Evolutionary conservation across 1,140 invertebrate species (phyloP).

Genomic region (Latrodectus geometricus): DNA sequence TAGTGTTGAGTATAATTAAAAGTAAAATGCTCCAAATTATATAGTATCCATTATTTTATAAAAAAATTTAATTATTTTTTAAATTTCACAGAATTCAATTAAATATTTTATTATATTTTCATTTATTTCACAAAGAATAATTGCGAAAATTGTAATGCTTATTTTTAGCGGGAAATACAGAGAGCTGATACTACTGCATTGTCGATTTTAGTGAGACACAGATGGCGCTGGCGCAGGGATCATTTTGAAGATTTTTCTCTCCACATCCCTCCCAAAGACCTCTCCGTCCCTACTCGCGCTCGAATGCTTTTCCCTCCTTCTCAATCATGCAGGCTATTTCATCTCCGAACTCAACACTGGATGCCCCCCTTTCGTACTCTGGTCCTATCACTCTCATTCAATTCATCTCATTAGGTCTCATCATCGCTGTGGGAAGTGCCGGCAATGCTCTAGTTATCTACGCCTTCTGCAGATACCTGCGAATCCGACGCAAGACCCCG

Average conservation of each 20-base stretch:
- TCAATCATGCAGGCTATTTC: conserved; percentile 9
- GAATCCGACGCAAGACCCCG: conserved; percentile 18
- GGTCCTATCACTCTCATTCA: conserved; percentile 27
- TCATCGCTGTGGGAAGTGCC: conserved; percentile 47
- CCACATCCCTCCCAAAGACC: conserved; percentile 25
- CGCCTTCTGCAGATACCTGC: conserved; percentile 38
- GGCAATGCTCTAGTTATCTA: conserved; percentile 50
- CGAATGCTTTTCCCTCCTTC: background rate
- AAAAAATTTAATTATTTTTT: no score
- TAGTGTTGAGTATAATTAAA: no score
- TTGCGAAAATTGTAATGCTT: no score
- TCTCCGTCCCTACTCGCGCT: conserved; percentile 19
- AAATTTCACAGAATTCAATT: no score
- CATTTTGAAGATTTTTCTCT: background rate
- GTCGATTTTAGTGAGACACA: conserved; percentile 10
- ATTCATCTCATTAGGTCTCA: conserved; percentile 55
- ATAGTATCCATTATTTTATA: no score
- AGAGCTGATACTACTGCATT: conserved; percentile 33
- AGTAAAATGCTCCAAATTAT: no score
- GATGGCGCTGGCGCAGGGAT: conserved; percentile 34
- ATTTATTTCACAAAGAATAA: no score
- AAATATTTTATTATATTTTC: no score
- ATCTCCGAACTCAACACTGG: background rate
- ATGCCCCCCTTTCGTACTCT: background rate
- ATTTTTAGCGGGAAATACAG: no score